phyloP scores from a whole-genome alignment of 2,888 invertebrate genomes.

The Thera britannica region DNA sequence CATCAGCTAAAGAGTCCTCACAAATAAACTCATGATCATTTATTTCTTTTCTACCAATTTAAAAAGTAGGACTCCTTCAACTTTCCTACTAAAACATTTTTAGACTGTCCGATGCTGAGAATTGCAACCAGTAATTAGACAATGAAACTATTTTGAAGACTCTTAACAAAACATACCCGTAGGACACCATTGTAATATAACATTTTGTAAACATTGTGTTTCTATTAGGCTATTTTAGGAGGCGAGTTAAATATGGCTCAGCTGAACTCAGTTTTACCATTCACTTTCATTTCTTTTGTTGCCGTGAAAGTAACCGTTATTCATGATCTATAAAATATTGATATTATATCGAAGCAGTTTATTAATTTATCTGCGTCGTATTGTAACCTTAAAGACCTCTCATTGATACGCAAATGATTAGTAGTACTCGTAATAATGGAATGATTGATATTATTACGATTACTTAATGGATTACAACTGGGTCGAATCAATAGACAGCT shows the following conservation, averaged over 20 bases:
- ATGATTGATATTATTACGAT: constrained; percentile 40
- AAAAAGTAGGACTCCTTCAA: neutral
- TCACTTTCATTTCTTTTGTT: constrained; percentile 47
- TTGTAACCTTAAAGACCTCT: constrained; percentile 31
- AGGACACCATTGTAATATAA: constrained; percentile 2
- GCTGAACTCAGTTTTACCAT: constrained; percentile 29
- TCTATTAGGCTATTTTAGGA: constrained; percentile 11
- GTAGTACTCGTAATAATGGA: constrained; percentile 15
- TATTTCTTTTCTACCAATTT: neutral
- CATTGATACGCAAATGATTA: constrained; percentile 26
- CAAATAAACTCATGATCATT: neutral
- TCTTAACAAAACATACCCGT: constrained; percentile 6
- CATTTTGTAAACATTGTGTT: neutral
- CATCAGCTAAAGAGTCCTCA: neutral
- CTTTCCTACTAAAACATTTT: too few relatives aligned
- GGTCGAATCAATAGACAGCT: constrained; percentile 45
- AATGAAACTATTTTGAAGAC: constrained; percentile 26
- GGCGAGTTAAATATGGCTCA: constrained; percentile 26
- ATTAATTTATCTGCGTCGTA: constrained; percentile 10
- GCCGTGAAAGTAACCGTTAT: constrained; percentile 40
- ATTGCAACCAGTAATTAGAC: neutral
- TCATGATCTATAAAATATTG: neutral
- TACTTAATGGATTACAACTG: constrained; percentile 36
- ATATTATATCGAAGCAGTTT: neutral
- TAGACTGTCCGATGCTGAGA: too few relatives aligned